Evolutionary conservation across 1,140 invertebrate species (phyloP).

Genomic region (Anastrepha ludens): DNA sequence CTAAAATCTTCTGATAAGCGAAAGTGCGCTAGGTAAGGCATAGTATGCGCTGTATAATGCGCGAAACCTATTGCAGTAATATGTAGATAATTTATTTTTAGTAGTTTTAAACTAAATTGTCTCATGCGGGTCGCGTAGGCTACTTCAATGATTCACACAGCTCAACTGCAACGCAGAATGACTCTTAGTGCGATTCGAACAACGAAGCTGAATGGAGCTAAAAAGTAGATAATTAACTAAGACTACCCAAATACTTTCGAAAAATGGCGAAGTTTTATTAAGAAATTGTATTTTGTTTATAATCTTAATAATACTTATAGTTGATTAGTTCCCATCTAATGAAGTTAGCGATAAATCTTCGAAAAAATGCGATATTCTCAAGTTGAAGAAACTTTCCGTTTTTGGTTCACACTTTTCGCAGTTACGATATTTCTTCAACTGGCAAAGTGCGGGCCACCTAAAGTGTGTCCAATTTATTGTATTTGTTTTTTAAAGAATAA

Average conservation of each 20-base stretch:
- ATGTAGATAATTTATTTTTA: not conserved
- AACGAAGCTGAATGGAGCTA: not conserved
- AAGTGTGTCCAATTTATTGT: constrained; percentile 66
- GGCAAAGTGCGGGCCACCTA: not conserved
- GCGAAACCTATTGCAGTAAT: not conserved
- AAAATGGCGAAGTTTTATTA: not conserved
- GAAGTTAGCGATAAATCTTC: too few species aligned
- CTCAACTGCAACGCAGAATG: not conserved
- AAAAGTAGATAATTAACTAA: not conserved
- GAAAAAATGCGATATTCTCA: not conserved
- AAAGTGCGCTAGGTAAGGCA: not conserved
- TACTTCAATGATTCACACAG: not conserved
- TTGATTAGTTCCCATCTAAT: too few species aligned
- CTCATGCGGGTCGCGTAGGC: not conserved
- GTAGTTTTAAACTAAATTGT: not conserved
- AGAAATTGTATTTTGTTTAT: too few species aligned
- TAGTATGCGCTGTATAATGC: not conserved
- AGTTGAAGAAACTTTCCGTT: not conserved
- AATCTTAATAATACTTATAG: too few species aligned
- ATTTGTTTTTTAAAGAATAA: constrained; percentile 66
- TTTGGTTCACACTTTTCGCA: not conserved
- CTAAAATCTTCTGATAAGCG: not conserved
- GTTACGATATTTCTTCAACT: not conserved
- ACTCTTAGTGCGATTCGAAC: constrained; percentile 4
- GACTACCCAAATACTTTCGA: not conserved